Conservation (phyloP, 92 coral and sea anemone species). For the Desmophyllum pertusum region DNA sequence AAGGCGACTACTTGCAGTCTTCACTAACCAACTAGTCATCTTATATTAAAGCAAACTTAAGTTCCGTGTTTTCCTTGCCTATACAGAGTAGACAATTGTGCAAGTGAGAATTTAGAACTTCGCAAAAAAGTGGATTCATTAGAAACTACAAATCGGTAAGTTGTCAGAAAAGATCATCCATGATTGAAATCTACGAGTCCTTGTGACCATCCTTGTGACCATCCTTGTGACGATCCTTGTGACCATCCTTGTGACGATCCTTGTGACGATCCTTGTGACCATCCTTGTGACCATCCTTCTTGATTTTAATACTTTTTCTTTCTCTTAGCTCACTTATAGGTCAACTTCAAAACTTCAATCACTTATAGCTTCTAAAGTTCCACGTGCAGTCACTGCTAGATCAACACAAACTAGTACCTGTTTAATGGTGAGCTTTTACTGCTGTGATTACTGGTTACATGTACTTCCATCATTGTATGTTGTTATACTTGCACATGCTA, state of each 20-base stretch:
- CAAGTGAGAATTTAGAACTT: conserved; percentile 91
- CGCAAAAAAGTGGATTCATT: conserved; percentile 91
- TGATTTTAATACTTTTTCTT: background rate
- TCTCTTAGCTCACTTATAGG: conserved; percentile 75
- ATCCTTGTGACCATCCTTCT: too few relatives aligned
- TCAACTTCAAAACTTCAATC: conserved; percentile 95
- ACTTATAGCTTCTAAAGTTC: conserved; percentile 79
- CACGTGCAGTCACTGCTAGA: conserved; percentile 83
- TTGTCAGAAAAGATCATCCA: background rate
- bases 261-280: too few relatives aligned
- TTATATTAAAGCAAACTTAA: background rate
- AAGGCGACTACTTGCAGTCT: too few relatives aligned
- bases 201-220: background rate
- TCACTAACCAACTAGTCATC: background rate
- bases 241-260: too few relatives aligned
- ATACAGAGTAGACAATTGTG: conserved; percentile 91
- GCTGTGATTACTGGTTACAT: too few relatives aligned
- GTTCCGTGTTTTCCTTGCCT: background rate
- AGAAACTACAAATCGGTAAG: conserved; percentile 91
- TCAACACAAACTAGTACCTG: conserved; percentile 97
- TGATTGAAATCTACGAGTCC: background rate
- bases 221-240: too few relatives aligned
- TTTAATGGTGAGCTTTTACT: conserved; percentile 71
- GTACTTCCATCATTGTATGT: background rate
- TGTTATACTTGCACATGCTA: background rate